Conservation (phyloP, 2,888 invertebrate genomes). For the Drosophila ezoana region DNA sequence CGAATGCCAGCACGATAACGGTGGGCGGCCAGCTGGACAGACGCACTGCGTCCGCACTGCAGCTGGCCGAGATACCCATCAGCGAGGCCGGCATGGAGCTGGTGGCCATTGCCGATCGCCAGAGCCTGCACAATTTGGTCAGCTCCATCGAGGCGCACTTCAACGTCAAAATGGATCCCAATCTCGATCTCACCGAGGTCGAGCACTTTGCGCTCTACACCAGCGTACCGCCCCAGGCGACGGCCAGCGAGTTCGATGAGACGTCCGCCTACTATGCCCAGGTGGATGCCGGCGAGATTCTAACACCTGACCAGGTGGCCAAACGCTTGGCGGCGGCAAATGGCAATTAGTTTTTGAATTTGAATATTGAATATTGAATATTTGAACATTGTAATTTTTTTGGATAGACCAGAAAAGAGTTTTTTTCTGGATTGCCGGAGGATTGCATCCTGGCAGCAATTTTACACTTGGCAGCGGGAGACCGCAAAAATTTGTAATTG, state of each 20-base stretch:
- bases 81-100: constrained; percentile 86
- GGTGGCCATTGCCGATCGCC: constrained; percentile 86
- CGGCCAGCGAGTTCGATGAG: constrained; percentile 94
- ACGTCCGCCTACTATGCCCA: constrained; percentile 94
- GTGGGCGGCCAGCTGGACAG: constrained; percentile 83
- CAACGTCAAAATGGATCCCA: constrained; percentile 85
- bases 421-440: not conserved
- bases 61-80: constrained; percentile 84
- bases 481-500: constrained; percentile 44
- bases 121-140: constrained; percentile 84
- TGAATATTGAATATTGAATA: no score
- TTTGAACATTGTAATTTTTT: not conserved
- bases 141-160: constrained; percentile 83
- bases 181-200: constrained; percentile 92
- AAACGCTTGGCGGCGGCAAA: constrained; percentile 82
- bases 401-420: no score
- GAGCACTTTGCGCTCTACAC: constrained; percentile 95
- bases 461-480: constrained; percentile 39
- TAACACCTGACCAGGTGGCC: constrained; percentile 85
- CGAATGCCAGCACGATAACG: constrained; percentile 84
- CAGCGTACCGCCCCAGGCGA: constrained; percentile 93
- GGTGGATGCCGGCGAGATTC: constrained; percentile 91
- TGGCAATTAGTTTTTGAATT: constrained; percentile 50
- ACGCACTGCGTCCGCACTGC: constrained; percentile 84
- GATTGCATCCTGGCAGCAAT: constrained; percentile 17